Evolutionary conservation across 1,140 invertebrate species (phyloP), one percentile per base, ranked within the genome.

Genomic region (Drosophila paulistorum): DNA sequence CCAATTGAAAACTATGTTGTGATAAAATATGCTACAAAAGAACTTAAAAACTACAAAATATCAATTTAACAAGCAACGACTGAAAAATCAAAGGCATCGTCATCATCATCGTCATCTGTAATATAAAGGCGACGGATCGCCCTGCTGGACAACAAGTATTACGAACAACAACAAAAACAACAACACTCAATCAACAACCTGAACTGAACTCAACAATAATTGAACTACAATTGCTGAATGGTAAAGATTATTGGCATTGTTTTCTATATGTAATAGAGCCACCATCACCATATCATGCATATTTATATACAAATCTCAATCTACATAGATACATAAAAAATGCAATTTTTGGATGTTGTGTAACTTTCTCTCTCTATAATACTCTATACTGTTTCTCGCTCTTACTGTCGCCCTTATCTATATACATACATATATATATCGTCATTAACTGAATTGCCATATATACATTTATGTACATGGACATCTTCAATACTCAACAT

Each of bases 291-390:
- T 30, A 60, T 71, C 76, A 75, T 74, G 70, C 75, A 75, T 83
- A 71, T 72, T 60, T 59, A 42, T 9, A 48, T 45, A 45, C 13
- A 45, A 14, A 45, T 14, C 13, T 45, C 3, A 17, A 3, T n/a
- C n/a, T n/a, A n/a, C n/a, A n/a, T n/a, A n/a, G n/a, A n/a, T n/a
- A n/a, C n/a, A n/a, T n/a, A n/a, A n/a, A n/a, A 23, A 20, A 10
- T 37, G 10, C 35, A 37, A 37, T 37, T 51, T 51, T 76, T 89
- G 84, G 85, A 89, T 89, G 85, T 89, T 90, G 84, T 90, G 85
- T 84, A 84, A 90, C 70, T 70, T 54, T 83, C 45, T 51, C 17
- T 51, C 17, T 51, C 17, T 51, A 4, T 48, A 20, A 20, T 45
- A 37, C 30, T 30, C 3, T 26, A 26, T 26, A 37, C 45, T 48